Evolutionary conservation across 2,797 vertebrate genomes (phyloP).

Genomic region (Pseudopleuronectes americanus): DNA sequence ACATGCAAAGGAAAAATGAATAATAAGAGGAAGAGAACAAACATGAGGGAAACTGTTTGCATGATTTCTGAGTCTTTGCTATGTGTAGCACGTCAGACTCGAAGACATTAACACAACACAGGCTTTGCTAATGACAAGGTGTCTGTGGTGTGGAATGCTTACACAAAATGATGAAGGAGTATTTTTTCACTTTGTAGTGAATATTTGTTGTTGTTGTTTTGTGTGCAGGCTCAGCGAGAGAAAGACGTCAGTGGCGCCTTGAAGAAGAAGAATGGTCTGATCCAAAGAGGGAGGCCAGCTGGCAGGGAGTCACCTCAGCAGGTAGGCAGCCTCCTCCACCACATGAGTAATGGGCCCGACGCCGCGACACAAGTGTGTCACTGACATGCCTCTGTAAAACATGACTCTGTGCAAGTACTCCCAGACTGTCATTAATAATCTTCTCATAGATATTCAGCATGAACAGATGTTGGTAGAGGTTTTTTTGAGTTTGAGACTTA

Average conservation of each 20-base stretch:
- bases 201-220: slow-evolving; percentile 10
- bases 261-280: slow-evolving; percentile 82
- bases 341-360: slow-evolving; percentile 45
- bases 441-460: slow-evolving; percentile 30
- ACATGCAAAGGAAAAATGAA: too few relatives aligned
- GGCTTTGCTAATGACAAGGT: slow-evolving; percentile 6
- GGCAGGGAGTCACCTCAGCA: slow-evolving; percentile 82
- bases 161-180: background rate
- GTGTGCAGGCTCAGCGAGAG: slow-evolving; percentile 65
- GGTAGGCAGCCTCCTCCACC: slow-evolving; percentile 57
- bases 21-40: too few relatives aligned
- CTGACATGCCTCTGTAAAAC: slow-evolving; percentile 34
- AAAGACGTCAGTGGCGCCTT: slow-evolving; percentile 65
- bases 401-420: slow-evolving; percentile 6
- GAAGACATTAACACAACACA: background rate
- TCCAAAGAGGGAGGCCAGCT: slow-evolving; percentile 81
- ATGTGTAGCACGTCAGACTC: background rate
- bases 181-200: background rate
- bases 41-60: slow-evolving; percentile 3
- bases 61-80: slow-evolving; percentile 17
- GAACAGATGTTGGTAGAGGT: slow-evolving; percentile 25
- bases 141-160: slow-evolving; percentile 6
- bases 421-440: slow-evolving; percentile 50
- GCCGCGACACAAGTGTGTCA: slow-evolving; percentile 6
- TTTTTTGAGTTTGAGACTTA: background rate